Percentiles rank a stretch among this genome's conserved stretches.
phyloP scores from a whole-genome alignment of 2,113 vertebrate species.

The Oceanites oceanicus region DNA sequence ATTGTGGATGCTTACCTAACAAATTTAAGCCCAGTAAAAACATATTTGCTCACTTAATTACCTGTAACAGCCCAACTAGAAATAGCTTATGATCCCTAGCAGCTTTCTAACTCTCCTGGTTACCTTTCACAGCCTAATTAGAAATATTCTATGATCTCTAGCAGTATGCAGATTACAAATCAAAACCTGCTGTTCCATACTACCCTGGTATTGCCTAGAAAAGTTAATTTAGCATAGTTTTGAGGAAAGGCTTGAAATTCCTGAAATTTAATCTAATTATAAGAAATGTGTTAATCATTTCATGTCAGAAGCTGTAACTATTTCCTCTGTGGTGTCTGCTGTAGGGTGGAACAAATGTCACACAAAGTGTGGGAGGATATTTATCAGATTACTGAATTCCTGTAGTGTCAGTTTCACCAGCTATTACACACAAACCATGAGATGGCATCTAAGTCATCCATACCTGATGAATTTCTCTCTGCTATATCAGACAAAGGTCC shows the following conservation, averaged over 20 bases:
- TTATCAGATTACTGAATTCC: neutral
- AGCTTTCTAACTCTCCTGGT: neutral
- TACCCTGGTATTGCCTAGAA: neutral
- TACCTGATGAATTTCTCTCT: slow-evolving; percentile 71
- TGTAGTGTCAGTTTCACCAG: neutral
- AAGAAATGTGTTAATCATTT: neutral
- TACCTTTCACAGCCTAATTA: neutral
- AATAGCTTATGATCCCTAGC: neutral
- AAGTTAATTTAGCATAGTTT: neutral
- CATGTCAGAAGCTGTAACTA: neutral
- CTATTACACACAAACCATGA: neutral
- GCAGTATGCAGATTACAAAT: neutral
- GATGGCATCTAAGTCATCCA: neutral
- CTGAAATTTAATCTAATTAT: neutral
- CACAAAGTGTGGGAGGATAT: neutral
- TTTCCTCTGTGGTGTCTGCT: neutral
- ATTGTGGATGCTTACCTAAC: neutral
- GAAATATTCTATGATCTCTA: neutral
- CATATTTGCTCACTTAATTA: neutral
- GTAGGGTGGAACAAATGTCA: neutral
- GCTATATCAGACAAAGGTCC: slow-evolving; percentile 67
- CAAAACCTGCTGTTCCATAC: neutral
- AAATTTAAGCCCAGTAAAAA: neutral
- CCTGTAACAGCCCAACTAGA: neutral
- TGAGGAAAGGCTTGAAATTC: neutral